These are phyloP conservation scores for Balaenoptera acutorostrata DNA, from an alignment of 2,113 vertebrate genomes.

Conservation along the genomic window DNA sequence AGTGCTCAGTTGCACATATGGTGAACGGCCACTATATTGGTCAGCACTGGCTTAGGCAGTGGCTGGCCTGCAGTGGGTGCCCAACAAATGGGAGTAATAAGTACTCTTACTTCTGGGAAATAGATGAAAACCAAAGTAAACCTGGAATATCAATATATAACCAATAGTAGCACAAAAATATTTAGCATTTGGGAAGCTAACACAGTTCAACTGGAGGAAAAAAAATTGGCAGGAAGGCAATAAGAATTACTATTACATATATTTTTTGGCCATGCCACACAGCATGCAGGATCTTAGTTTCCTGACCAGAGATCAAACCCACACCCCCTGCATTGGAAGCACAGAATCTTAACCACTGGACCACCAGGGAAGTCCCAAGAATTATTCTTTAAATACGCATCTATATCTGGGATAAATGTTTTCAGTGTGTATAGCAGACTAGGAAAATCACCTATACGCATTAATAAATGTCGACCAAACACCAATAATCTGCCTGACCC, in stretches of 20 bases:
- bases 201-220: background rate
- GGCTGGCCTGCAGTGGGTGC: background rate
- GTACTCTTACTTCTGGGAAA: background rate
- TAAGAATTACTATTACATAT: background rate
- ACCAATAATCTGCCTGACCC: background rate
- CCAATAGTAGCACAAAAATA: background rate
- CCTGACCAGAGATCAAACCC: background rate
- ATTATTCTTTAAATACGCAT: background rate
- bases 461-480: background rate
- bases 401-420: background rate
- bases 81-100: background rate
- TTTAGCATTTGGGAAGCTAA: conserved; percentile 3
- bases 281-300: background rate
- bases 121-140: conserved; percentile 24
- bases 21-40: background rate
- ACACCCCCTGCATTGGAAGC: background rate
- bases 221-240: background rate
- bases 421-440: background rate
- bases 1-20: background rate
- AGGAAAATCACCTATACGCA: background rate
- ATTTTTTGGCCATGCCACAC: background rate
- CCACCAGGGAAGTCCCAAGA: background rate
- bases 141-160: background rate
- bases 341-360: background rate
- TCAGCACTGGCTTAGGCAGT: background rate